These are phyloP conservation scores for Drosophila borealis DNA, from an alignment of 2,888 invertebrate species.

Conservation along the genomic window DNA sequence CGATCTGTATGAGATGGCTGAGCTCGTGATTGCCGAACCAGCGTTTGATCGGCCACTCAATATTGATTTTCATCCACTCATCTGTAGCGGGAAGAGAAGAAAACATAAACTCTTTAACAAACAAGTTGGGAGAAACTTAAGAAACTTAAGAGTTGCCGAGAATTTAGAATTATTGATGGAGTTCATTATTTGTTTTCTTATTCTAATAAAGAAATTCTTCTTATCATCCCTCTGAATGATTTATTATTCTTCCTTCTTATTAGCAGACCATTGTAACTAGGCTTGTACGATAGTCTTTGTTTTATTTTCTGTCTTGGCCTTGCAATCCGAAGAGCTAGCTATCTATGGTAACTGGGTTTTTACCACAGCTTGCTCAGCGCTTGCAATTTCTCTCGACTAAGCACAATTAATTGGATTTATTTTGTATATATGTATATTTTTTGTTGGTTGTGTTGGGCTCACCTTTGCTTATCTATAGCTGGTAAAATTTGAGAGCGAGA, in stretches of 20 bases:
- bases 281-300: not conserved
- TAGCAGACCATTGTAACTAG: too few species aligned
- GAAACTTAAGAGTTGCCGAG: too few species aligned
- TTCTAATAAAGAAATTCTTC: too few species aligned
- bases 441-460: slow-evolving; percentile 5
- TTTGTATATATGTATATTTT: not conserved
- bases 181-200: too few species aligned
- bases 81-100: slow-evolving; percentile 85
- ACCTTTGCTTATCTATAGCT: slow-evolving; percentile 29
- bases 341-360: not conserved
- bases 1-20: slow-evolving; percentile 90
- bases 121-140: too few species aligned
- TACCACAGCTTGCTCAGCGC: not conserved
- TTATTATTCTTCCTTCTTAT: too few species aligned
- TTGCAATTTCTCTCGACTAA: slow-evolving; percentile 16
- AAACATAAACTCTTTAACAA: not conserved
- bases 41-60: slow-evolving; percentile 90
- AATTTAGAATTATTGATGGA: too few species aligned
- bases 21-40: slow-evolving; percentile 90
- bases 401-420: slow-evolving; percentile 12
- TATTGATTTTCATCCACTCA: slow-evolving; percentile 93
- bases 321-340: not conserved
- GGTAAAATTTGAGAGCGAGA: slow-evolving; percentile 20
- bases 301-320: not conserved
- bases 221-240: too few species aligned